Evolutionary conservation across 2,797 vertebrate species (phyloP).

Genomic region (Otus scops): DNA sequence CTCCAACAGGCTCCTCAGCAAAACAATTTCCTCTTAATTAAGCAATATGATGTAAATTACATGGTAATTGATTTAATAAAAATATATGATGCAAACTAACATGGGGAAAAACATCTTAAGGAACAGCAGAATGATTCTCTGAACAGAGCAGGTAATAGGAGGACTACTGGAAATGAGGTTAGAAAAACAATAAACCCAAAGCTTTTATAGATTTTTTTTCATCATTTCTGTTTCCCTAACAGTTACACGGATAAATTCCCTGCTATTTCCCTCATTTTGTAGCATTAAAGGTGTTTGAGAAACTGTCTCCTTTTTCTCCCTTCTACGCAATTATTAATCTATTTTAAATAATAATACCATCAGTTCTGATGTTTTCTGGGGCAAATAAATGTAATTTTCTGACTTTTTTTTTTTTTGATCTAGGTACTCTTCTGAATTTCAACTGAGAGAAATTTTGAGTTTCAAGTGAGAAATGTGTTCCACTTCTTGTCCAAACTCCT

Average conservation of each 20-base stretch:
- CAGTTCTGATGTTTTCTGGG: neutral
- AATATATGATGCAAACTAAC: constrained; percentile 34
- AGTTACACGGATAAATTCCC: neutral
- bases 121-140: neutral
- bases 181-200: neutral
- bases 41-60: constrained; percentile 26
- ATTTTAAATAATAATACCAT: neutral
- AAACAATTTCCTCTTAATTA: constrained; percentile 56
- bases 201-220: neutral
- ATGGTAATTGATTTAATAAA: constrained; percentile 39
- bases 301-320: neutral
- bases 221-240: neutral
- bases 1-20: neutral
- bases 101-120: neutral
- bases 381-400: neutral
- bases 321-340: neutral
- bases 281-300: neutral
- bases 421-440: neutral
- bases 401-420: neutral
- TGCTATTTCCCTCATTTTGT: neutral
- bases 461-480: neutral
- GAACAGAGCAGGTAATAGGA: neutral
- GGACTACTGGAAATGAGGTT: neutral
- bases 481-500: neutral
- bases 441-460: neutral